Conservation (phyloP, 2,113 vertebrate genomes). For the Peucedramus taeniatus region DNA sequence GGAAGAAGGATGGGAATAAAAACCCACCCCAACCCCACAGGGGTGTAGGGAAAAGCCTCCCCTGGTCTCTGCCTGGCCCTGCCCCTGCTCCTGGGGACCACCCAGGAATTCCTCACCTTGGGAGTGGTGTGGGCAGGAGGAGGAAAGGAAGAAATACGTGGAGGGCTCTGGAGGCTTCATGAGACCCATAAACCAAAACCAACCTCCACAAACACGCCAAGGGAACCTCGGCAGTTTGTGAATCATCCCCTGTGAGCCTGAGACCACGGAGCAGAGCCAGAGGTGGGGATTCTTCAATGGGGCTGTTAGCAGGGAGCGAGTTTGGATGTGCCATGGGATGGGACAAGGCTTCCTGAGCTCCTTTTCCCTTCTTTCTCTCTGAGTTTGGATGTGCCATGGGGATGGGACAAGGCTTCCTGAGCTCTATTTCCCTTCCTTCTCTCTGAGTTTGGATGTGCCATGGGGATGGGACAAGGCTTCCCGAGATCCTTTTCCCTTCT, state of each 20-base stretch:
- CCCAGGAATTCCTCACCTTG: not conserved
- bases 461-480: accelerated
- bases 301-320: accelerated
- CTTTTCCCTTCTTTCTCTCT: no score
- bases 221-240: not conserved
- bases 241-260: not conserved
- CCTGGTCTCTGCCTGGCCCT: not conserved
- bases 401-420: accelerated
- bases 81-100: accelerated
- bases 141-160: not conserved
- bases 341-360: not conserved
- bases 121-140: not conserved
- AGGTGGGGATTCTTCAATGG: accelerated
- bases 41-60: not conserved
- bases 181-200: not conserved
- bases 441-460: not conserved
- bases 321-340: not conserved
- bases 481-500: not conserved
- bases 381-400: not conserved
- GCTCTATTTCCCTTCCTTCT: no score
- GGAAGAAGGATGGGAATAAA: not conserved
- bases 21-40: accelerated
- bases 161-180: not conserved
- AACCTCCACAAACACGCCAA: not conserved
- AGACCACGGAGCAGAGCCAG: not conserved